A percentile compares a stretch with the other conserved stretches of the same genome.
These are phyloP conservation scores for Oreochromis aureus DNA, from an alignment of 2,113 vertebrate species.

Conservation along the genomic window DNA sequence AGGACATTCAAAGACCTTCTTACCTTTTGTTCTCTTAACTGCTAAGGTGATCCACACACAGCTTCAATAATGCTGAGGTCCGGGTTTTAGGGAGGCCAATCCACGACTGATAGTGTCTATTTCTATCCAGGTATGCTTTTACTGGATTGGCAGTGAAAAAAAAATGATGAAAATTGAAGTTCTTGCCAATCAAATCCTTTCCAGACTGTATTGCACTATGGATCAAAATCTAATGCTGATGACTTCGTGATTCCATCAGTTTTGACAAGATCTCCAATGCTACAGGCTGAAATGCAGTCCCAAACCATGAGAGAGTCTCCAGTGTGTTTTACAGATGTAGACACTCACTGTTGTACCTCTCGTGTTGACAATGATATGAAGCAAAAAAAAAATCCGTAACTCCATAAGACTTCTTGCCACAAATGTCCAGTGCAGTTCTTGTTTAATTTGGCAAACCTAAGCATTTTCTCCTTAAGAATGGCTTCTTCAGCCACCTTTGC, in stretches of 20 bases:
- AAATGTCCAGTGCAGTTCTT: not conserved
- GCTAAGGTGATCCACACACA: not conserved
- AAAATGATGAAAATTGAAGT: accelerated
- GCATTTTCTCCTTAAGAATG: accelerated
- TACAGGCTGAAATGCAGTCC: not conserved
- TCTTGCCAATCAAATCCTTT: not conserved
- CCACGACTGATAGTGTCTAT: not conserved
- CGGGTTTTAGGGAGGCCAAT: not conserved
- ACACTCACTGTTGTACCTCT: too few species aligned
- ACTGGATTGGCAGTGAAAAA: not conserved
- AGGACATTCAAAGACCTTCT: not conserved
- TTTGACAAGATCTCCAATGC: not conserved
- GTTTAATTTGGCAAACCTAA: accelerated
- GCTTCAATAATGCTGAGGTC: not conserved
- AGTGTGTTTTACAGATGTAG: not conserved
- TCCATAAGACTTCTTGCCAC: not conserved
- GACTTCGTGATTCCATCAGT: not conserved
- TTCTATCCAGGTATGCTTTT: not conserved
- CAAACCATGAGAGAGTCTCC: not conserved
- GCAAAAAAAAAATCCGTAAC: too few species aligned
- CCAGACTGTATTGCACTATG: not conserved
- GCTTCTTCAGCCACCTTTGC: not conserved
- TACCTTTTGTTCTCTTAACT: not conserved
- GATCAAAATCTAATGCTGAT: not conserved
- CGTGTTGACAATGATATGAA: too few species aligned